phyloP scores from a whole-genome alignment of 2,888 invertebrate genomes.

The Philhelius pedissequus region DNA sequence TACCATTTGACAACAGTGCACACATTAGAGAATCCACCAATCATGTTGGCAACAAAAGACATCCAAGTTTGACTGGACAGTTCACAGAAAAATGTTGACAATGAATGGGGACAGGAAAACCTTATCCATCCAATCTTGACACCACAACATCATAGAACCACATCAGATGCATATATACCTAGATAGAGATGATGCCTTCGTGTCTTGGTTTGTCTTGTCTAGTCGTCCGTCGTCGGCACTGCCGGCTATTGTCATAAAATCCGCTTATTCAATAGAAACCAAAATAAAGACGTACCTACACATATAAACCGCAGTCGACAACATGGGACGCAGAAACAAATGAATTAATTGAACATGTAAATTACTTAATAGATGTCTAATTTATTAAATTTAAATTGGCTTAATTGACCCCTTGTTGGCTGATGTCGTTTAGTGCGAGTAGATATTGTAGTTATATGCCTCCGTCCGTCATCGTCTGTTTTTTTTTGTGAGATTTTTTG shows the following conservation, averaged over 20 bases:
- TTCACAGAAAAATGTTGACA: conserved; percentile 19
- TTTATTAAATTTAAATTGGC: conserved; percentile 80
- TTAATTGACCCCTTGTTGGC: conserved; percentile 77
- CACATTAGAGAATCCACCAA: conserved; percentile 30
- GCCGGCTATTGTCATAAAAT: background rate
- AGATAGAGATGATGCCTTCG: too few relatives aligned
- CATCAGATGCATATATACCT: background rate
- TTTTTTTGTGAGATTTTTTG: background rate
- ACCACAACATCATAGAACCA: conserved; percentile 4
- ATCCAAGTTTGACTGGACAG: conserved; percentile 24
- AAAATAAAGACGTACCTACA: too few relatives aligned
- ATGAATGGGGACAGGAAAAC: conserved; percentile 5
- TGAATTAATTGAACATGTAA: conserved; percentile 72
- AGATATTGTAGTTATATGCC: too few relatives aligned
- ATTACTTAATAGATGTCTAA: conserved; percentile 77
- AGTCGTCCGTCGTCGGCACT: background rate
- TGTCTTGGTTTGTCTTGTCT: too few relatives aligned
- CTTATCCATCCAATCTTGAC: background rate
- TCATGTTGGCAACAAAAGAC: conserved; percentile 50
- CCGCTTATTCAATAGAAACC: background rate
- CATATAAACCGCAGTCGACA: background rate
- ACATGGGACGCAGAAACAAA: conserved; percentile 54
- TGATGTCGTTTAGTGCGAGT: conserved; percentile 1
- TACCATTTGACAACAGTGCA: conserved; percentile 51
- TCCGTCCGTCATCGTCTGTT: background rate